Conservation (phyloP, 2,797 vertebrate genomes). For the Oryzias sinensis region DNA sequence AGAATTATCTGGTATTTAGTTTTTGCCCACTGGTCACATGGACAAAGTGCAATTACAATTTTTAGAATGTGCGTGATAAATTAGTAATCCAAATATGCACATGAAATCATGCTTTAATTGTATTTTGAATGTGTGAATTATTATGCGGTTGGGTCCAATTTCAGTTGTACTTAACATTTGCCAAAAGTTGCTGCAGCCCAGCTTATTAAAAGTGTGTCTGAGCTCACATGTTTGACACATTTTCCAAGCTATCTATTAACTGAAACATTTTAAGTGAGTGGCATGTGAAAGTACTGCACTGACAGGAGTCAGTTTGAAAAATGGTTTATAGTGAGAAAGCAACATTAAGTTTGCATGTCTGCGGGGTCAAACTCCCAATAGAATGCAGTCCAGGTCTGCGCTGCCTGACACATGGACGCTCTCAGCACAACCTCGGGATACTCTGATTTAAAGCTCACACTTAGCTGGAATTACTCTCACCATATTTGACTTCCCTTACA, state of each 20-base stretch:
- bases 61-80: conserved; percentile 31
- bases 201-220: too few species aligned
- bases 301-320: conserved; percentile 27
- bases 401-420: conserved; percentile 55
- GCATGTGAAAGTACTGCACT: conserved; percentile 4
- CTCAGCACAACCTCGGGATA: conserved; percentile 57
- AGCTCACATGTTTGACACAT: too few species aligned
- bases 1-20: conserved; percentile 65
- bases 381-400: conserved; percentile 58
- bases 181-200: too few species aligned
- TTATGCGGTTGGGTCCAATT: neutral
- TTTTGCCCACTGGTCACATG: conserved; percentile 53
- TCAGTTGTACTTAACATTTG: too few species aligned
- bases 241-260: too few species aligned
- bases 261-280: neutral
- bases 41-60: conserved; percentile 48
- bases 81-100: conserved; percentile 23
- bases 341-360: conserved; percentile 54
- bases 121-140: neutral
- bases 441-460: conserved; percentile 51
- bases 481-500: conserved; percentile 45
- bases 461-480: conserved; percentile 41
- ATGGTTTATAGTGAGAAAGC: conserved; percentile 33
- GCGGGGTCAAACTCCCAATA: conserved; percentile 58
- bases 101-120: conserved; percentile 6